These are phyloP conservation scores for Embiotoca jacksoni DNA, from an alignment of 2,113 vertebrate species.

Conservation along the genomic window DNA sequence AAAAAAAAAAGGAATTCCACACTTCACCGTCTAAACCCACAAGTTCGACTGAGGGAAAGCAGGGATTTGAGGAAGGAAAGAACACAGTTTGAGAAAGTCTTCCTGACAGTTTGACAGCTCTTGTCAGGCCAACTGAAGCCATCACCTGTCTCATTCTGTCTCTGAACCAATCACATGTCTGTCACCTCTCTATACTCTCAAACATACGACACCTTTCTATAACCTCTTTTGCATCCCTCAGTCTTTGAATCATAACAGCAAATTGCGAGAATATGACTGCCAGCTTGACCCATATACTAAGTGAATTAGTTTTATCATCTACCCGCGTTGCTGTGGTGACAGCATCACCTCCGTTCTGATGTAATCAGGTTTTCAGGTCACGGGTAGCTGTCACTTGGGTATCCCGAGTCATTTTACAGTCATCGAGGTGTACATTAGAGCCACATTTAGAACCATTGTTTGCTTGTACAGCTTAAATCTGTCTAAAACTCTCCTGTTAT, in stretches of 20 bases:
- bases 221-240: slow-evolving; percentile 17
- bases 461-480: slow-evolving; percentile 27
- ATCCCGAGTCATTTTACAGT: slow-evolving; percentile 4
- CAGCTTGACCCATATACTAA: background rate
- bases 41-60: slow-evolving; percentile 6
- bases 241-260: slow-evolving; percentile 7
- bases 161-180: slow-evolving; percentile 48
- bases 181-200: slow-evolving; percentile 34
- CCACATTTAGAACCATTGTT: slow-evolving; percentile 9
- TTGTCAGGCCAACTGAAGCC: slow-evolving; percentile 35
- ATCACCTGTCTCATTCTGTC: slow-evolving; percentile 41
- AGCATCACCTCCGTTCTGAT: background rate
- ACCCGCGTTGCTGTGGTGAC: background rate
- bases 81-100: slow-evolving; percentile 22
- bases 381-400: background rate
- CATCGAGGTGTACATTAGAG: background rate
- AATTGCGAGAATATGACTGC: slow-evolving; percentile 18
- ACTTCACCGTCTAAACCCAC: slow-evolving; percentile 12
- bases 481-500: slow-evolving; percentile 38
- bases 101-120: slow-evolving; percentile 57
- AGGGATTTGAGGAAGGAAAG: slow-evolving; percentile 13
- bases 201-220: background rate
- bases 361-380: background rate
- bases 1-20: slow-evolving; percentile 2
- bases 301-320: background rate